Base-by-base conservation (phyloP, 2,888 invertebrate genomes). In the Torymus tubicola region DNA sequence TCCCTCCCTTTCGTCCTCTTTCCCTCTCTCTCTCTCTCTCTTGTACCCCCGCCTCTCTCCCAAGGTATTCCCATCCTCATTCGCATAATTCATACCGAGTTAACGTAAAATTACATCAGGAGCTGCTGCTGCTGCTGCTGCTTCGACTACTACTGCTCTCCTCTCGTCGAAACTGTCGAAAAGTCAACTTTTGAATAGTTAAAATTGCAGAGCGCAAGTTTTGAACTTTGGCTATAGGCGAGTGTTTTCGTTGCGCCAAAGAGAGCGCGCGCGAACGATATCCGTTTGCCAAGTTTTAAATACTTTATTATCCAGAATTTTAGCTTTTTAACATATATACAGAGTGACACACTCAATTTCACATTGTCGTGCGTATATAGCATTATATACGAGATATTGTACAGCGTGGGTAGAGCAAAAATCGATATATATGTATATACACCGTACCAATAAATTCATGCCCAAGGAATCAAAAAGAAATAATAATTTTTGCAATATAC, bases 11-110 rank as follows among this genome's bases (percentile, higher is more conserved):
- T 31, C 16, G n/a, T 24, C 16, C 61, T 21, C 53, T 64, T 52
- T 64, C 52, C 14, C 60, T 53, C 52, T 14, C 64, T 16, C 60
- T 53, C 52, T 14, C 64, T 16, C 64, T 50, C 52, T 18, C 18
- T 42, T 55, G 50, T 64, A 61, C 14, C 61, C 52, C n/a, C 4
- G 11, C 4, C 31, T n/a, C 53, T 24, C 57, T 73, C 68, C 58
- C 72, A 58, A 80, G 76, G 58, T 58, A 77, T 65, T 65, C 31
- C 60, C 31, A 68, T 68, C 63, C 63, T 65, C 67, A 71, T 75
- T 75, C 78, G 78, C 71, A 78, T 81, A 78, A 81, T 81, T 81
- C 78, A 75, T 75, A 75, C 52, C 81, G 75, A 63, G 72, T 81
- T 78, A 75, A 68, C 68, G 72, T 75, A 72, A 75, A 81, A 81